These are phyloP conservation scores for Ctenosaura bakeri DNA, from an alignment of 2,797 vertebrate genomes.

Conservation along the genomic window DNA sequence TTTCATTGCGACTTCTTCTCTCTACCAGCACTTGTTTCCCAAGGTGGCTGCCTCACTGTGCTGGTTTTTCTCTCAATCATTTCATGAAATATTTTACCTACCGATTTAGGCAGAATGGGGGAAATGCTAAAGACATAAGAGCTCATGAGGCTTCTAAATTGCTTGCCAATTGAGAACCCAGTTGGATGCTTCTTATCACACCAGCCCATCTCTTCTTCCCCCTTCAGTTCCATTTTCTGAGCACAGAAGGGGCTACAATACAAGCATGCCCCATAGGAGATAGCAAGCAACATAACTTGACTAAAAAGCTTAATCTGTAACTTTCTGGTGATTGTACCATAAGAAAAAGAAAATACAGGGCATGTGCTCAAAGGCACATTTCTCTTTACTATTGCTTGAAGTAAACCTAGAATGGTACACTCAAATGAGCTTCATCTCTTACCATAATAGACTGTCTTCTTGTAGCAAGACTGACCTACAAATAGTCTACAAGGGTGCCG, in stretches of 20 bases:
- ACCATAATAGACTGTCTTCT: conserved; percentile 2
- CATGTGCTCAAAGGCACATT: not conserved
- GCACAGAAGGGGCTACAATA: not conserved
- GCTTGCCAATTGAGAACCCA: not conserved
- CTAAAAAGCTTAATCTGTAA: not conserved
- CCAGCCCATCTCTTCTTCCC: too few relatives aligned
- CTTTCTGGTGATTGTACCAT: not conserved
- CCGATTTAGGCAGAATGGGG: not conserved
- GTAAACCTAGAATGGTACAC: not conserved
- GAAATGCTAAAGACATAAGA: not conserved
- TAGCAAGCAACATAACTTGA: not conserved
- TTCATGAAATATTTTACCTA: not conserved
- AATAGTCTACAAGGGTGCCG: not conserved
- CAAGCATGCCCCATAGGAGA: too few relatives aligned
- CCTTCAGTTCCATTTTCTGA: too few relatives aligned
- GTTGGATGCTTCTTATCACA: not conserved
- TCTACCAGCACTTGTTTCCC: not conserved
- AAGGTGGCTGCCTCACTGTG: not conserved
- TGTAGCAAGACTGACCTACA: conserved; percentile 15
- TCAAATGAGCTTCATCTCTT: not conserved
- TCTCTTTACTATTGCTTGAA: not conserved
- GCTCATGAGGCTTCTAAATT: not conserved
- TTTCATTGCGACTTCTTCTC: not conserved
- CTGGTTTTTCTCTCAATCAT: too few relatives aligned
- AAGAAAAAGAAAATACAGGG: not conserved